A percentile compares a stretch with the other conserved stretches of the same genome.
Evolutionary conservation across 2,888 invertebrate species (phyloP).

Genomic region (Apodemia hepburni): DNA sequence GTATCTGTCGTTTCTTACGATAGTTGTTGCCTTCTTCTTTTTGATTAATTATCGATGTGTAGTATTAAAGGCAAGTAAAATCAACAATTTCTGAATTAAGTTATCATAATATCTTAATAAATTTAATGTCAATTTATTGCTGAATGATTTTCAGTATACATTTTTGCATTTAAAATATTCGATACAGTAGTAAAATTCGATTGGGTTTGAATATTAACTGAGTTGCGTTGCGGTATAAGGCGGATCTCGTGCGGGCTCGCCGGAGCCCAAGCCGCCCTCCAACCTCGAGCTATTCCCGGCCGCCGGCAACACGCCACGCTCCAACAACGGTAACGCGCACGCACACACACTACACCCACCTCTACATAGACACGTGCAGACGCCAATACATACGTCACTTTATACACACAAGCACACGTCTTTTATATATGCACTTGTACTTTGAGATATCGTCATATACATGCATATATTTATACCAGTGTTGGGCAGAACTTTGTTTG

Average conservation of each 20-base stretch:
- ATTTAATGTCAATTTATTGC: not conserved
- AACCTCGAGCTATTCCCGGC: constrained; percentile 86
- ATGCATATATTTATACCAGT: no score
- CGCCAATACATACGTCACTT: not conserved
- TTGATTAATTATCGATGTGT: constrained; percentile 16
- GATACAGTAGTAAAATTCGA: not conserved
- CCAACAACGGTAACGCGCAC: constrained; percentile 88
- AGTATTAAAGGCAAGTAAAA: constrained; percentile 12
- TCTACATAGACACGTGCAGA: constrained; percentile 24
- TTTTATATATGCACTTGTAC: no score
- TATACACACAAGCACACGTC: no score
- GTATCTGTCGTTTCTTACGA: constrained; percentile 28
- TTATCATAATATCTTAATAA: not conserved
- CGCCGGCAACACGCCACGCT: constrained; percentile 82
- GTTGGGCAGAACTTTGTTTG: no score
- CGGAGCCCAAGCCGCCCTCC: constrained; percentile 85
- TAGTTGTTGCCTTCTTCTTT: constrained; percentile 17
- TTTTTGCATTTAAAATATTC: not conserved
- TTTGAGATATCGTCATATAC: no score
- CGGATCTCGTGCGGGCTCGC: constrained; percentile 79
- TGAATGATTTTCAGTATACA: not conserved
- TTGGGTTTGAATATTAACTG: constrained; percentile 52
- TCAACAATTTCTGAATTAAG: constrained; percentile 5
- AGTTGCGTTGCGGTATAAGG: constrained; percentile 58
- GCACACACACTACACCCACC: constrained; percentile 27